A percentile compares a stretch with the other conserved stretches of the same genome.
These are phyloP conservation scores for Pteronotus mesoamericanus DNA, from an alignment of 2,797 vertebrate genomes.

Conservation along the genomic window DNA sequence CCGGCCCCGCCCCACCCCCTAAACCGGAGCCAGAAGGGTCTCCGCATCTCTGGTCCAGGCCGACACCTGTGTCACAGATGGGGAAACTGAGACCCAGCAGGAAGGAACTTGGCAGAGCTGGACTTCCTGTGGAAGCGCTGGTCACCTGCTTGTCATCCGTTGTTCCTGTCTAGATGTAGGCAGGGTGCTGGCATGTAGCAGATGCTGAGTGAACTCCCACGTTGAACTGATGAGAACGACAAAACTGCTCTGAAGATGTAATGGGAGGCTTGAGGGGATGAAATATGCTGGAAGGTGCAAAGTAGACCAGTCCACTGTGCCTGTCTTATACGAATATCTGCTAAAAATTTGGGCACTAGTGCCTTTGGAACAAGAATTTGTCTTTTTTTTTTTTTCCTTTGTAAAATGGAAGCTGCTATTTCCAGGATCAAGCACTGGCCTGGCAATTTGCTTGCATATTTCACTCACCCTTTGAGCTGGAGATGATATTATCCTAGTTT, in stretches of 20 bases:
- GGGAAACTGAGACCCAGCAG: not conserved
- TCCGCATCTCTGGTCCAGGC: not conserved
- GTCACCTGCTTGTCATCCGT: not conserved
- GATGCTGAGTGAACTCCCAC: not conserved
- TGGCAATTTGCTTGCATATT: not conserved
- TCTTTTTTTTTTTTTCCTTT: not conserved
- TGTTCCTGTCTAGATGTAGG: not conserved
- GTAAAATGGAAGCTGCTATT: not conserved
- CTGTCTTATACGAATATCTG: not conserved
- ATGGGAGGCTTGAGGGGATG: not conserved
- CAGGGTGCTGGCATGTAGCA: not conserved
- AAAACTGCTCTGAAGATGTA: not conserved
- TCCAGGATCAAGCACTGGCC: not conserved
- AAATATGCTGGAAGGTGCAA: not conserved
- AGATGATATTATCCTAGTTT: not conserved
- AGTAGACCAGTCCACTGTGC: not conserved
- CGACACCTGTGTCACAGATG: not conserved
- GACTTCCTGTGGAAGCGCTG: not conserved
- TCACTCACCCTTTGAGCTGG: not conserved
- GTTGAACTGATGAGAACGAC: not conserved
- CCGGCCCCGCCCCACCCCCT: accelerated
- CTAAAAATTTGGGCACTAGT: not conserved
- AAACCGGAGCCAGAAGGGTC: not conserved
- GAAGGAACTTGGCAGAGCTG: not conserved
- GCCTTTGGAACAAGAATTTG: not conserved